Conservation (phyloP, 1,140 invertebrate species). For the Gonioctena quinquepunctata region DNA sequence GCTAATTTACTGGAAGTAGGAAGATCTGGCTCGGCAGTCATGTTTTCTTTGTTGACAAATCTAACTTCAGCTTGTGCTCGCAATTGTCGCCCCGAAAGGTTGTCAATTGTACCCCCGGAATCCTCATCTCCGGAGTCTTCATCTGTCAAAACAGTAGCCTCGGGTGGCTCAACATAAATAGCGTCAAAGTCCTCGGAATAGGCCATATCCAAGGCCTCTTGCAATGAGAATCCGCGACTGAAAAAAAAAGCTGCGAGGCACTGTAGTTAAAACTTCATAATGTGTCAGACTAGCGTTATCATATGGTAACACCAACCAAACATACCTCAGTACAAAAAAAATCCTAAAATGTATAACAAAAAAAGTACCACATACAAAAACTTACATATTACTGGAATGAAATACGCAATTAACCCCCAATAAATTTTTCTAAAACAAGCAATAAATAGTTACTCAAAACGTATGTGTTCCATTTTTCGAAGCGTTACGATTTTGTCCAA, state of each 20-base stretch:
- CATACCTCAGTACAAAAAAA: background rate
- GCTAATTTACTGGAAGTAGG: too few relatives aligned
- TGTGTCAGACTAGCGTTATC: background rate
- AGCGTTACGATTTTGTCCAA: too few relatives aligned
- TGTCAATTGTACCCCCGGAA: background rate
- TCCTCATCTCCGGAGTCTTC: background rate
- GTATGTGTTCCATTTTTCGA: too few relatives aligned
- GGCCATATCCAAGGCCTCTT: slow-evolving; percentile 26
- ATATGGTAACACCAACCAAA: background rate
- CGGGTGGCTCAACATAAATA: background rate
- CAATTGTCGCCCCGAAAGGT: background rate
- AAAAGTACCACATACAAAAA: too few relatives aligned
- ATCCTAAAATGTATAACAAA: too few relatives aligned
- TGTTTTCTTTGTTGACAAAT: background rate
- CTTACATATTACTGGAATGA: too few relatives aligned
- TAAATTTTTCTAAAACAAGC: too few relatives aligned
- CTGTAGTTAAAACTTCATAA: background rate
- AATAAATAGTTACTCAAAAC: too few relatives aligned
- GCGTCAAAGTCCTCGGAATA: background rate
- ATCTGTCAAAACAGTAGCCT: background rate
- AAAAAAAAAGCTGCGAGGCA: background rate
- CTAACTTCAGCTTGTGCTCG: background rate
- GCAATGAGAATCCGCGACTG: slow-evolving; percentile 16
- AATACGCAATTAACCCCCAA: too few relatives aligned
- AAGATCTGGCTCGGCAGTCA: too few relatives aligned